Percentiles rank a stretch among this genome's conserved stretches.
Evolutionary conservation across 2,797 vertebrate species (phyloP).

Genomic region (Simalia tracyae): DNA sequence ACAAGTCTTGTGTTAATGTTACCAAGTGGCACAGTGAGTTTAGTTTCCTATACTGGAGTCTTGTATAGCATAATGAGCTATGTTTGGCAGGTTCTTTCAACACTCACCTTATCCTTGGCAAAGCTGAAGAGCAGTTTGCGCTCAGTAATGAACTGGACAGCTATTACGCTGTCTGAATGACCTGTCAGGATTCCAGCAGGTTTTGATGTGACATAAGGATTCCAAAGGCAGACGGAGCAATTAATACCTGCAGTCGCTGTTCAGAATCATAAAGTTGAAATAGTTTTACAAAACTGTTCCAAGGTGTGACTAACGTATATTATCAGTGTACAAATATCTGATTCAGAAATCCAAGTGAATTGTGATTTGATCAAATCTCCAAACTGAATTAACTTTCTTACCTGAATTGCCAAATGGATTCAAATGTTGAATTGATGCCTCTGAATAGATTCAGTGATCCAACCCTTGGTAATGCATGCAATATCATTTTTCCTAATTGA

Average conservation of each 20-base stretch:
- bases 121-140: slow-evolving; percentile 84
- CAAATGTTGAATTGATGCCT: background rate
- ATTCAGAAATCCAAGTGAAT: background rate
- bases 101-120: slow-evolving; percentile 81
- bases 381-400: background rate
- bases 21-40: background rate
- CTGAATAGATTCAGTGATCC: background rate
- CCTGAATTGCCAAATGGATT: background rate
- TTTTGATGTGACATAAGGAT: slow-evolving; percentile 80
- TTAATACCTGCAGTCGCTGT: slow-evolving; percentile 83
- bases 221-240: slow-evolving; percentile 83
- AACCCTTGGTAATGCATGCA: background rate
- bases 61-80: background rate
- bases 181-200: slow-evolving; percentile 75
- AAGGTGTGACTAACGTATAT: slow-evolving; percentile 7
- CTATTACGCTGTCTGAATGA: slow-evolving; percentile 74
- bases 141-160: slow-evolving; percentile 76
- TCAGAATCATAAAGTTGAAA: slow-evolving; percentile 39
- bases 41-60: background rate
- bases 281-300: background rate
- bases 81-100: background rate
- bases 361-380: background rate
- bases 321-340: background rate
- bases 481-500: background rate
- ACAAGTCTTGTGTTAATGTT: background rate